A percentile compares a stretch with the other conserved stretches of the same genome.
Conservation (phyloP, 2,113 vertebrate genomes). For the Bombycilla garrulus region DNA sequence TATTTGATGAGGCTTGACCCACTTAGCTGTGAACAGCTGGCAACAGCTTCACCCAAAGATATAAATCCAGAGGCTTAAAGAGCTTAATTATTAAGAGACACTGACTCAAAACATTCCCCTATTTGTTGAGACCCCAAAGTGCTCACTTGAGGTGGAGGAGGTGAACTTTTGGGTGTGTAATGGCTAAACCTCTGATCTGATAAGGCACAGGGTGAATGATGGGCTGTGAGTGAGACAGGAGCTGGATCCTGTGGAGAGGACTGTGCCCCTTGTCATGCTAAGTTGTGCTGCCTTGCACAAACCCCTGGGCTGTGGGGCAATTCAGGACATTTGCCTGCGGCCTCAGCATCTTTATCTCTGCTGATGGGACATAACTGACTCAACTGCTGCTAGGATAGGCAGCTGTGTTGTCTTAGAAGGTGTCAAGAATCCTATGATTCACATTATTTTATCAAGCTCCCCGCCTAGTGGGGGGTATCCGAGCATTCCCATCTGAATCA, state of each 20-base stretch:
- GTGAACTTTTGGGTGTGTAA: background rate
- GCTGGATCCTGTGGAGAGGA: background rate
- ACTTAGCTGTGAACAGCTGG: conserved; percentile 19
- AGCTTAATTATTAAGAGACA: background rate
- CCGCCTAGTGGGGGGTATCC: accelerated
- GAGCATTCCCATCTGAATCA: background rate
- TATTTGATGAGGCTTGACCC: background rate
- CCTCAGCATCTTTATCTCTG: background rate
- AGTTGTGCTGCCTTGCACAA: background rate
- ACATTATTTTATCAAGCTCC: background rate
- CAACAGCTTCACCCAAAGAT: background rate
- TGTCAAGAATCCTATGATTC: background rate
- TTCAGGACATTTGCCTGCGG: background rate
- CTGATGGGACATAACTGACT: background rate
- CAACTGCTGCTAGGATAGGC: background rate
- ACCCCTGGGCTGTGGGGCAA: background rate
- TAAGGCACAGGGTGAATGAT: background rate
- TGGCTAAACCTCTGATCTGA: background rate
- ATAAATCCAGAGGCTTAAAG: background rate
- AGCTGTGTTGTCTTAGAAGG: background rate
- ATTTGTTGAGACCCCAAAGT: background rate
- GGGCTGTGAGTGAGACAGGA: background rate
- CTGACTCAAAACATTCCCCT: background rate
- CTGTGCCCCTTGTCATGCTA: background rate
- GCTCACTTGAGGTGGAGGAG: background rate